phyloP scores from a whole-genome alignment of 1,140 invertebrate genomes.

The Bombus waltoni region DNA sequence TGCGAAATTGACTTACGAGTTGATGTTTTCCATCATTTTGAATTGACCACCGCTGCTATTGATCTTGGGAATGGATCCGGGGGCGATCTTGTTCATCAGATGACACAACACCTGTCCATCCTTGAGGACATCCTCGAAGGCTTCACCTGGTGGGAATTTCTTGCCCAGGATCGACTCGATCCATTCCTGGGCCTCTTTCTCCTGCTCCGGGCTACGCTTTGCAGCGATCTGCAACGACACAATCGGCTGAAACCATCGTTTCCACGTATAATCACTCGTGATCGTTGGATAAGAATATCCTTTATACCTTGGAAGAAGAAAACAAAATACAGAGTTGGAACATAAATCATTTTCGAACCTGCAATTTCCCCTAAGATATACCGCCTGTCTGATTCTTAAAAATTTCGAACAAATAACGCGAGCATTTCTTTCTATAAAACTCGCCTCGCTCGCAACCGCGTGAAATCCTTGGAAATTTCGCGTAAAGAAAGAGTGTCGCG shows the following conservation, averaged over 20 bases:
- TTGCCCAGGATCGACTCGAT: constrained; percentile 93
- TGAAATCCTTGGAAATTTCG: too few species aligned
- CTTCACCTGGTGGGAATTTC: constrained; percentile 86
- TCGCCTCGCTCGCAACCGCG: too few species aligned
- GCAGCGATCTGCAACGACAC: constrained; percentile 86
- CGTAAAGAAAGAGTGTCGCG: too few species aligned
- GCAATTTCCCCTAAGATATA: too few species aligned
- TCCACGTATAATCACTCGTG: too few species aligned
- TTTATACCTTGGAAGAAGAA: too few species aligned
- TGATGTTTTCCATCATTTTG: constrained; percentile 97
- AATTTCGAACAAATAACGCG: too few species aligned
- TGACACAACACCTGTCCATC: constrained; percentile 92
- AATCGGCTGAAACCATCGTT: background rate
- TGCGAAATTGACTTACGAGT: constrained; percentile 84
- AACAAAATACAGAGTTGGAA: too few species aligned
- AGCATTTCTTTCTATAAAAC: too few species aligned
- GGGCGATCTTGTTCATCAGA: constrained; percentile 93
- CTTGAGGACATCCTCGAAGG: constrained; percentile 90
- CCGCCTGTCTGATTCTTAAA: too few species aligned
- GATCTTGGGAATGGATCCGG: constrained; percentile 92
- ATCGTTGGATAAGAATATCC: background rate
- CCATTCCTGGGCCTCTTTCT: constrained; percentile 93
- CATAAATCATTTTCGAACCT: too few species aligned
- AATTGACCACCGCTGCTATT: constrained; percentile 94
- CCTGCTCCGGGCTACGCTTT: constrained; percentile 93